Base-by-base conservation (phyloP, 1,140 invertebrate species). In the Musca domestica region DNA sequence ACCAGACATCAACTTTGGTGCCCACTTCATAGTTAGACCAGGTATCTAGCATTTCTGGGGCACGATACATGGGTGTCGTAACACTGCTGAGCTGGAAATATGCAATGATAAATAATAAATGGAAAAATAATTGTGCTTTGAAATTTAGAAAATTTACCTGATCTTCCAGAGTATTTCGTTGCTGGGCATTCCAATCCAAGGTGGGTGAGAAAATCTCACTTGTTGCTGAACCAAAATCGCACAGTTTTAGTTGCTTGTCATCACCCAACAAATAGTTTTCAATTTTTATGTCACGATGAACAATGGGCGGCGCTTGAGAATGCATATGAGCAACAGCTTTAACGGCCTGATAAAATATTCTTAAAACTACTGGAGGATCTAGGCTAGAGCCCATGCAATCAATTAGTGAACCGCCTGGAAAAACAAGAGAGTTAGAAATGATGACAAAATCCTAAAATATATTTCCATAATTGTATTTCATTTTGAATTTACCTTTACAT, bases 161-260 rank as follows among this genome's bases (percentile, higher is more conserved):
- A 86, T 99, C 98, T 85, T 99, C 98, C 14, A 99, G 85, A 76
- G 92, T 87, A 70, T 91, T 92, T 73, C 97, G 87, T 84, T 97
- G 92, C 74, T 94, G 91, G 58, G 93, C 93, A 75, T 90, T 92
- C 98, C 98, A 99, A 46, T 90, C 89, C 22, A 90, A 85, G 80
- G 97, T 92, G 20, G 96, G 95, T 63, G 88, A 77, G 81, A 91
- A 92, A 34, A 91, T 85, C 76, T 95, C 90, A 19, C 89, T 92
- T 25, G 95, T 98, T 1, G 95, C 91, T 75, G 96, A 98, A 1
- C 98, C 98, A 88, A 99, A 99, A 85, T 99, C 98, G 85, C 98
- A 99, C 56, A 99, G 83, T 83, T 99, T 99, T 46, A 99, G 89
- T 71, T 88, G 87, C 70, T 95, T 94, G 76, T 92, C 87, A 68